Percentiles rank a stretch among this genome's conserved stretches.
phyloP scores from a whole-genome alignment of 2,113 vertebrate genomes.

The Galeopterus variegatus region DNA sequence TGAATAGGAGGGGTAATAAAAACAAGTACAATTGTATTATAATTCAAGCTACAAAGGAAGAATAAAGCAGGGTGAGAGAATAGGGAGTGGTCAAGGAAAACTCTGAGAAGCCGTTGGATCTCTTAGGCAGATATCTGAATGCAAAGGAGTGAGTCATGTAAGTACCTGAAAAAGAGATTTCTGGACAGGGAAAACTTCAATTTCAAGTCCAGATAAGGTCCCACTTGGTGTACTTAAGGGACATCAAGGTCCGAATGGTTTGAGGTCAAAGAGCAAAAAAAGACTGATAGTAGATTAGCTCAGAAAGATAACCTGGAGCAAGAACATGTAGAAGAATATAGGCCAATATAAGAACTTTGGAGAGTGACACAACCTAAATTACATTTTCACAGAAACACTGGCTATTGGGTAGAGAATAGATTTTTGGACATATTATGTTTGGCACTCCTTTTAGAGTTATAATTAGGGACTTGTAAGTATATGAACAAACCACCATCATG shows the following conservation, averaged over 20 bases:
- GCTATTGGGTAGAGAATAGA: constrained; percentile 1
- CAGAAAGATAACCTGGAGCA: constrained; percentile 60
- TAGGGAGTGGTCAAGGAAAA: neutral
- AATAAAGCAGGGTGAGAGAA: neutral
- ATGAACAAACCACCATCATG: neutral
- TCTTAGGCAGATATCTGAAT: constrained; percentile 21
- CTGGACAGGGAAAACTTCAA: neutral
- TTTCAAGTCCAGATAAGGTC: constrained; percentile 35
- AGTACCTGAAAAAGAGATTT: constrained; percentile 28
- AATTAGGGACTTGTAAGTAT: neutral
- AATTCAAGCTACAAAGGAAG: neutral
- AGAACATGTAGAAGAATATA: constrained; percentile 61
- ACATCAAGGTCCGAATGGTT: constrained; percentile 37
- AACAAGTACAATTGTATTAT: neutral
- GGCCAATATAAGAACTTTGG: constrained; percentile 23
- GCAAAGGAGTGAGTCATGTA: neutral
- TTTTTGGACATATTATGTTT: neutral
- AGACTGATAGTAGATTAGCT: constrained; percentile 37
- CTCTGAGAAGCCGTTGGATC: neutral
- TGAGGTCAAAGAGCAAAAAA: constrained; percentile 65
- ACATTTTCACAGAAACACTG: constrained; percentile 57
- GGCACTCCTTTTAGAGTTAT: neutral
- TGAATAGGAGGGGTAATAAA: neutral
- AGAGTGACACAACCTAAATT: constrained; percentile 54
- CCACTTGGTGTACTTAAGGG: constrained; percentile 38